Conservation (phyloP, 2,113 vertebrate species). For the Alaudala cheleensis region DNA sequence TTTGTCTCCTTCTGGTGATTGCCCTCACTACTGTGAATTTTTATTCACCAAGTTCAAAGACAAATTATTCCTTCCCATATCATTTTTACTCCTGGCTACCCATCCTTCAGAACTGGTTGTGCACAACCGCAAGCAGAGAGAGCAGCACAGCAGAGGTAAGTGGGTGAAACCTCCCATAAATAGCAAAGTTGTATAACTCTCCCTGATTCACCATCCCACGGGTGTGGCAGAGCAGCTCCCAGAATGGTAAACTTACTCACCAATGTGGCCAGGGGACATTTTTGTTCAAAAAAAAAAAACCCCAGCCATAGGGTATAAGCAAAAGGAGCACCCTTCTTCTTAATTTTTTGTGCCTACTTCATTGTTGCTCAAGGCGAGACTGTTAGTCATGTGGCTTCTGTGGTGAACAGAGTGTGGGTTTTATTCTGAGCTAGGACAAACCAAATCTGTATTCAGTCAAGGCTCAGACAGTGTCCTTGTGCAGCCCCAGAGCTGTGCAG, state of each 20-base stretch:
- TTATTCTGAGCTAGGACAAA: background rate
- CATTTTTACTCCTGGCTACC: background rate
- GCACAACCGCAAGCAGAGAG: background rate
- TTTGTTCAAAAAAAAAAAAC: background rate
- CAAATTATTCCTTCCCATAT: background rate
- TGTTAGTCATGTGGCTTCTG: background rate
- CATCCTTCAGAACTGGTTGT: background rate
- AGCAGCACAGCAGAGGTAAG: background rate
- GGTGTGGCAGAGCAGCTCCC: background rate
- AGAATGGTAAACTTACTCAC: background rate
- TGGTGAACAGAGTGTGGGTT: background rate
- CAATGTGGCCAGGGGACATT: background rate
- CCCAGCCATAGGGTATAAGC: background rate
- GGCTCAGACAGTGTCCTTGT: background rate
- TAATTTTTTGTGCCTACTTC: background rate
- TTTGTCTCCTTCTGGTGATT: background rate
- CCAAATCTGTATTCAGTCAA: fast-evolving
- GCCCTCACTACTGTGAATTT: background rate
- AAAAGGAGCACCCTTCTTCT: background rate
- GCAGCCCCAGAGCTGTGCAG: background rate
- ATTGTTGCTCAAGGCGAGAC: fast-evolving
- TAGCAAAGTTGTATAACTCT: background rate
- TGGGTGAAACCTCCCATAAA: background rate
- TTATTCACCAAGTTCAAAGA: background rate
- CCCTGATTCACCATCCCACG: background rate